A percentile compares a stretch with the other conserved stretches of the same genome.
phyloP scores from a whole-genome alignment of 2,888 invertebrate genomes.

The Chloroclystis v-ata region DNA sequence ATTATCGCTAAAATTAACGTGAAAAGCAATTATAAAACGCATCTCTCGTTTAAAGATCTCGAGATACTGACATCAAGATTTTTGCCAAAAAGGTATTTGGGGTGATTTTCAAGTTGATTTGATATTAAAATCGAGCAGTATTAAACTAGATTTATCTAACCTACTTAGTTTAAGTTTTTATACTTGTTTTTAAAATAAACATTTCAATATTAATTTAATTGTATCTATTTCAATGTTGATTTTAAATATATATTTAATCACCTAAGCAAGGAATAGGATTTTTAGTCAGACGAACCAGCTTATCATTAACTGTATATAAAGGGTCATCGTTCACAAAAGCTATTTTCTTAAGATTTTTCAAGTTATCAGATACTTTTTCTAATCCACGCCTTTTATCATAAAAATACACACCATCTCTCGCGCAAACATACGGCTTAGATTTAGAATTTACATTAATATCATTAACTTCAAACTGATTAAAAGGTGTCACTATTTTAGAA shows the following conservation, averaged over 20 bases:
- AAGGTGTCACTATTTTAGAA: slow-evolving; percentile 50
- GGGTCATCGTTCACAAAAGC: slow-evolving; percentile 55
- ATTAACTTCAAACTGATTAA: slow-evolving; percentile 46
- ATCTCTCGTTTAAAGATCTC: not conserved
- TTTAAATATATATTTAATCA: slow-evolving; percentile 34
- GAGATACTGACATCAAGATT: not conserved
- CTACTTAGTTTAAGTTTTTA: slow-evolving; percentile 7
- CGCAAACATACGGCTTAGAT: slow-evolving; percentile 46
- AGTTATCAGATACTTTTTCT: slow-evolving; percentile 47
- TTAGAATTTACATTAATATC: slow-evolving; percentile 47
- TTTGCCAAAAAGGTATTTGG: not conserved
- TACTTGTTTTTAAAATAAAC: slow-evolving; percentile 12
- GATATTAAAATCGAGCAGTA: slow-evolving; percentile 10
- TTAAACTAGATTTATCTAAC: slow-evolving; percentile 7
- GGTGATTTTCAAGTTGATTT: not conserved
- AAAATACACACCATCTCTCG: slow-evolving; percentile 50
- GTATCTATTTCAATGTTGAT: too few species aligned
- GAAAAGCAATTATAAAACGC: too few species aligned
- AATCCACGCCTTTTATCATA: slow-evolving; percentile 65
- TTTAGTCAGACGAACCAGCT: slow-evolving; percentile 47
- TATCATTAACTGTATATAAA: slow-evolving; percentile 54
- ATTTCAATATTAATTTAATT: not conserved
- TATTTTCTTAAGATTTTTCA: slow-evolving; percentile 49
- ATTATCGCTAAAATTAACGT: too few species aligned
- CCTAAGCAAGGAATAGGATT: slow-evolving; percentile 46